Evolutionary conservation across 2,888 invertebrate genomes (phyloP).

Genomic region (Dusona sp.): DNA sequence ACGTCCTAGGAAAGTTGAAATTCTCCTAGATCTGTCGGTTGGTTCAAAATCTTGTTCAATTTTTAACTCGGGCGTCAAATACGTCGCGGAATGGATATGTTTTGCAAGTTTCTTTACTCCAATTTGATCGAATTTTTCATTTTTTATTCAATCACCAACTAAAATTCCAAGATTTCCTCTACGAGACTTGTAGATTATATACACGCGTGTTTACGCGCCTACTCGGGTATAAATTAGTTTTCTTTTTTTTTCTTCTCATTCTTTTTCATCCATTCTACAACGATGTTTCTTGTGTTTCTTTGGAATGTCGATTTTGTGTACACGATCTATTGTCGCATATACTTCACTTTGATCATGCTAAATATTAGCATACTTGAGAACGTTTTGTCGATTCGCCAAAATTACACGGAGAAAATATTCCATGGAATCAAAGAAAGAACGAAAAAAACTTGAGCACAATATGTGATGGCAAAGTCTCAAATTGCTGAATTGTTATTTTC

Average conservation of each 20-base stretch:
- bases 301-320: conserved; percentile 67
- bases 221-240: conserved; percentile 45
- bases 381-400: conserved; percentile 37
- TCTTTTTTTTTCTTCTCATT: conserved; percentile 31
- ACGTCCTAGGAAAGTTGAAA: conserved; percentile 27
- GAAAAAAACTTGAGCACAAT: too few species aligned
- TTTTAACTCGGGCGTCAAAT: conserved; percentile 15
- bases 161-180: conserved; percentile 40
- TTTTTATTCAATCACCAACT: neutral
- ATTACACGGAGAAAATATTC: neutral
- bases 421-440: neutral
- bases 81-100: conserved; percentile 62
- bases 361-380: conserved; percentile 68
- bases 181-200: conserved; percentile 19
- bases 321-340: conserved; percentile 40
- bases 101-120: conserved; percentile 15
- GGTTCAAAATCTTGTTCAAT: conserved; percentile 13
- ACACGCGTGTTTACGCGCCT: conserved; percentile 20
- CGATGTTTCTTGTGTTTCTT: conserved; percentile 56
- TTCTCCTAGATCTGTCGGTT: neutral
- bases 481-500: neutral
- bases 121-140: neutral
- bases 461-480: too few species aligned
- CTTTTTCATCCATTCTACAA: conserved; percentile 44
- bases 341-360: conserved; percentile 62